These are phyloP conservation scores for Halichoeres trimaculatus DNA, from an alignment of 2,113 vertebrate genomes.

Conservation along the genomic window DNA sequence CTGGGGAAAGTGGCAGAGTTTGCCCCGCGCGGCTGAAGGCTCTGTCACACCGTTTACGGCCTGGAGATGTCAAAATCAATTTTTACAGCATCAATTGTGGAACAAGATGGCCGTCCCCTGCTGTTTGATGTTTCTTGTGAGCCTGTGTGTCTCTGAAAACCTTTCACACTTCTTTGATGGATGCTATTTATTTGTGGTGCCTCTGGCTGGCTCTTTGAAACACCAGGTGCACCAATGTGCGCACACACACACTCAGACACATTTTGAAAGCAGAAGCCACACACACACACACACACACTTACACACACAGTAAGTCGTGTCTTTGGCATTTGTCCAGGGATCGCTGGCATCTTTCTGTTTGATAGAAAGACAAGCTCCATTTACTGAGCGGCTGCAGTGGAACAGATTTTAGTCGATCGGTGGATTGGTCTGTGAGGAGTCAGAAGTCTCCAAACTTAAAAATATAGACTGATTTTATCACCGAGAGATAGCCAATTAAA, in stretches of 20 bases:
- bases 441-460: no score
- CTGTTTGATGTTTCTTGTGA: slow-evolving; percentile 56
- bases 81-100: slow-evolving; percentile 56
- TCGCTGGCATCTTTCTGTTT: slow-evolving; percentile 19
- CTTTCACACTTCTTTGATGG: slow-evolving; percentile 54
- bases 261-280: no score
- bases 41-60: slow-evolving; percentile 14
- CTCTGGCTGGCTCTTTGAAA: slow-evolving; percentile 62
- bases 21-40: slow-evolving; percentile 40
- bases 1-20: slow-evolving; percentile 52
- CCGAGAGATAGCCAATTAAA: no score
- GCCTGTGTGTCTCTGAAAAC: slow-evolving; percentile 53
- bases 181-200: slow-evolving; percentile 61
- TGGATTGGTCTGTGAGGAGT: no score
- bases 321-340: slow-evolving; percentile 25
- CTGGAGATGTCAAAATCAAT: slow-evolving; percentile 73
- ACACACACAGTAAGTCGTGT: slow-evolving; percentile 39
- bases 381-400: background rate
- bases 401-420: no score
- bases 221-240: slow-evolving; percentile 52
- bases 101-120: slow-evolving; percentile 51
- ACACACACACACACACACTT: background rate
- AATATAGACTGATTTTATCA: no score
- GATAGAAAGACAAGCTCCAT: slow-evolving; percentile 29
- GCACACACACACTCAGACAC: background rate